A percentile compares a stretch with the other conserved stretches of the same genome.
Evolutionary conservation across 2,797 vertebrate species (phyloP).

Genomic region (Pangasius larnaudii): DNA sequence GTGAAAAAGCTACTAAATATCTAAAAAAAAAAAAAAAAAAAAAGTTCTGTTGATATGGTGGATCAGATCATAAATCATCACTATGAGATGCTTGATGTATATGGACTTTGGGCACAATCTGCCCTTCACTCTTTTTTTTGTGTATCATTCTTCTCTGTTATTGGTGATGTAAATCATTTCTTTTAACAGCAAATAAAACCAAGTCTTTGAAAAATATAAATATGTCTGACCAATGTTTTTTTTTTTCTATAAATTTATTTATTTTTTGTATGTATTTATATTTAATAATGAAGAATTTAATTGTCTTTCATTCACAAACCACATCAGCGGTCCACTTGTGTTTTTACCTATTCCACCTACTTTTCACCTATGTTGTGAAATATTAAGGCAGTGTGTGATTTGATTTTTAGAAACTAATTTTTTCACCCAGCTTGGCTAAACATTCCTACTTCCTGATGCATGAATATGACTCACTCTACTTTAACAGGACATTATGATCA

Average conservation of each 20-base stretch:
- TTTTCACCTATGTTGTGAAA: background rate
- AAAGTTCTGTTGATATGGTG: background rate
- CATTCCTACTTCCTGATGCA: background rate
- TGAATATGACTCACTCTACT: background rate
- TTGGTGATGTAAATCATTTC: background rate
- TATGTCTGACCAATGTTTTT: background rate
- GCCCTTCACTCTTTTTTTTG: background rate
- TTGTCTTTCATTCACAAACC: background rate
- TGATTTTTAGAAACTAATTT: background rate
- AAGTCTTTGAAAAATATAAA: background rate
- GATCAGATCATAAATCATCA: too few species aligned
- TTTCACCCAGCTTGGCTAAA: background rate
- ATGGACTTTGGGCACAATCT: background rate
- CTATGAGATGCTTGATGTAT: background rate
- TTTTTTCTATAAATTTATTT: background rate
- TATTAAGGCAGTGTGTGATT: background rate
- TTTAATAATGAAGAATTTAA: background rate
- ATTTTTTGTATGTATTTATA: constrained; percentile 2
- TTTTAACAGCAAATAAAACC: constrained; percentile 20
- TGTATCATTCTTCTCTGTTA: background rate
- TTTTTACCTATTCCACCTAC: background rate
- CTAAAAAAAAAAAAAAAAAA: constrained; percentile 19
- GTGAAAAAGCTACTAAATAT: constrained; percentile 84
- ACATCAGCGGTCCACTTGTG: background rate
- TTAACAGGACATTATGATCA: background rate